Percentiles rank a stretch among this genome's conserved stretches.
Conservation (phyloP, 2,113 vertebrate species). For the Protomyctophum bolini region DNA sequence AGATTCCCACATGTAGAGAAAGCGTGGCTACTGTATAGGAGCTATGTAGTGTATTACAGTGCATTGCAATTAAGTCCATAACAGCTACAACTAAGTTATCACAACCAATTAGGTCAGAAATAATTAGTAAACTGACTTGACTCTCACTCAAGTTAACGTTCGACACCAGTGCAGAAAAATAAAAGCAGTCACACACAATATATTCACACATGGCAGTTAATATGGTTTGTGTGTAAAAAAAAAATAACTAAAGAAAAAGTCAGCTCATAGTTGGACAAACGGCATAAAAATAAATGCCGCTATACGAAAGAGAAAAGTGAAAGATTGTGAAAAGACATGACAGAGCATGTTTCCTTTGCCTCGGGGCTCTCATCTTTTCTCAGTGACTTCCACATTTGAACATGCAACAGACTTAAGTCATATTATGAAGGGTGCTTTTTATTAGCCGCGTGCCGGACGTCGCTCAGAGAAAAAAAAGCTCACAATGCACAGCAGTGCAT, state of each 20-base stretch:
- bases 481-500: too few relatives aligned
- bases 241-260: not conserved
- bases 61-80: not conserved
- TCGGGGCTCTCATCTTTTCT: not conserved
- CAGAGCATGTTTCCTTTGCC: not conserved
- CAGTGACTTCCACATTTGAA: not conserved
- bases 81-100: not conserved
- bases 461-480: too few relatives aligned
- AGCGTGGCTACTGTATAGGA: not conserved
- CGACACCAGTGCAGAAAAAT: not conserved
- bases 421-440: not conserved
- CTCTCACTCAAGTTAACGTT: not conserved
- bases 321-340: not conserved
- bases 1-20: not conserved
- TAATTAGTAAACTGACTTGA: not conserved
- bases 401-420: constrained; percentile 1
- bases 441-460: too few relatives aligned
- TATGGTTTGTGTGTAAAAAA: constrained; percentile 6
- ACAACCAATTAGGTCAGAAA: not conserved
- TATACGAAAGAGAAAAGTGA: not conserved
- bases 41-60: not conserved
- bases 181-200: not conserved
- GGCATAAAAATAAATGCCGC: not conserved
- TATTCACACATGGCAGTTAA: not conserved
- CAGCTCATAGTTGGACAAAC: not conserved